Evolutionary conservation across 2,888 invertebrate genomes (phyloP), one percentile per base, ranked within the genome.

Genomic region (Listrodromus nycthemerus): DNA sequence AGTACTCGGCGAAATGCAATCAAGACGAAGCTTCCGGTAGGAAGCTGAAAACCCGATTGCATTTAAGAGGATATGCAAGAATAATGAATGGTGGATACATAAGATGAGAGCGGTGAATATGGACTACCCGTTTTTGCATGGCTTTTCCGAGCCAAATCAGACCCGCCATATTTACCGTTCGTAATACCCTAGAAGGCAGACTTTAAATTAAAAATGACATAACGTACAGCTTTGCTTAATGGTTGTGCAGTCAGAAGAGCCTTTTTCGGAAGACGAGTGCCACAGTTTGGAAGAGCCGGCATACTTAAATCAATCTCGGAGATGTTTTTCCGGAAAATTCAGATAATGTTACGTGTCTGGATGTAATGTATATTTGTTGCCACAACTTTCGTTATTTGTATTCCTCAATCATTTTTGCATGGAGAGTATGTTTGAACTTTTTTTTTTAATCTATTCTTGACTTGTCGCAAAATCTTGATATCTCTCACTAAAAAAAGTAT

Each of bases 1-100:
- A 74, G 63, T 74, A 58, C 61, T 45, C 41, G 45, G n/a, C 58
- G 58, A 74, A 61, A 74, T 74, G 73, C 45, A 63, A 74, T 74
- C 61, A 30, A 30, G 48, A 10, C 13, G 45, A n/a, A 48, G n/a
- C 21, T 58, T 55, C 2, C 45, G 13, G 45, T 16, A 24, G 24
- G 48, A 10, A 74, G 58, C 27, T n/a, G n/a, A 30, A 45, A 48
- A 24, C 61, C 30, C 61, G 48, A 63, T 74, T 27, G 48, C 45
- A 63, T 45, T 63, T 45, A 48, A 61, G 48, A 74, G 27, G 19
- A 30, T 41, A 63, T 74, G 73, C 61, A 52, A 21, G 52, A 21
- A 52, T 52, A 52, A 52, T 52, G 52, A 52, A 52, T 52, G 8
- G 52, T 3, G 10, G 7, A 8, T 52, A 52, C 10, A 10, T 52